These are phyloP conservation scores for Coilia nasus DNA, from an alignment of 2,797 vertebrate genomes.

Conservation along the genomic window DNA sequence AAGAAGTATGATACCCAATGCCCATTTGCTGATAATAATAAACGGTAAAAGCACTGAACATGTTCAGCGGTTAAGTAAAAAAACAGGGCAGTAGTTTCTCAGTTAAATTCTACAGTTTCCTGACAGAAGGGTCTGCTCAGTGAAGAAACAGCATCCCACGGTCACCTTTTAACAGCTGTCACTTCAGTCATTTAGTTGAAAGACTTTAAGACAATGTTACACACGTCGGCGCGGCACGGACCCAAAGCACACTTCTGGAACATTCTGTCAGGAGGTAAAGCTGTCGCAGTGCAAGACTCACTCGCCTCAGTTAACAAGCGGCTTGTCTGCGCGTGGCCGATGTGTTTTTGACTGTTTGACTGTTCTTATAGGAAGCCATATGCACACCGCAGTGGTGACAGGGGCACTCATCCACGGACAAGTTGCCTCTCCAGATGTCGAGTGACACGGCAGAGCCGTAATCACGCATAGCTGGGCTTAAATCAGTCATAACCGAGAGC, in stretches of 20 bases:
- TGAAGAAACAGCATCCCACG: background rate
- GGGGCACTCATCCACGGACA: slow-evolving; percentile 55
- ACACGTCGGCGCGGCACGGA: background rate
- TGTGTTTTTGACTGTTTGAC: slow-evolving; percentile 46
- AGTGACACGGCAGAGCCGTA: slow-evolving; percentile 50
- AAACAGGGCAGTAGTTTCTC: too few species aligned
- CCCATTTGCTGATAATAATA: too few species aligned
- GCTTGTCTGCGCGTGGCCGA: slow-evolving; percentile 7
- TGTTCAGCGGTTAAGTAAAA: too few species aligned
- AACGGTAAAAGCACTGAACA: too few species aligned
- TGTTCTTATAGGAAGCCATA: slow-evolving; percentile 52
- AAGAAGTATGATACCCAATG: background rate
- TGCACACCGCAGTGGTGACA: slow-evolving; percentile 49
- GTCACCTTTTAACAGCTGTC: background rate
- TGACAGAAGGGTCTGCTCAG: background rate
- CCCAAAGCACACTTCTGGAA: background rate
- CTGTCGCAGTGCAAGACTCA: slow-evolving; percentile 30
- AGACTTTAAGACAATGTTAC: background rate
- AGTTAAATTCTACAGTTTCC: background rate
- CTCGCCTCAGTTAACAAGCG: slow-evolving; percentile 15
- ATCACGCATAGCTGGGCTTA: slow-evolving; percentile 53
- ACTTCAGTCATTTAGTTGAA: background rate
- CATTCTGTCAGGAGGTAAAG: background rate
- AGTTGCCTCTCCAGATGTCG: slow-evolving; percentile 55
- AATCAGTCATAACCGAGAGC: slow-evolving; percentile 43